Base-by-base conservation (phyloP, 30 jellyfish, hydroid and myxozoan species). In the Hydractinia echinata region DNA sequence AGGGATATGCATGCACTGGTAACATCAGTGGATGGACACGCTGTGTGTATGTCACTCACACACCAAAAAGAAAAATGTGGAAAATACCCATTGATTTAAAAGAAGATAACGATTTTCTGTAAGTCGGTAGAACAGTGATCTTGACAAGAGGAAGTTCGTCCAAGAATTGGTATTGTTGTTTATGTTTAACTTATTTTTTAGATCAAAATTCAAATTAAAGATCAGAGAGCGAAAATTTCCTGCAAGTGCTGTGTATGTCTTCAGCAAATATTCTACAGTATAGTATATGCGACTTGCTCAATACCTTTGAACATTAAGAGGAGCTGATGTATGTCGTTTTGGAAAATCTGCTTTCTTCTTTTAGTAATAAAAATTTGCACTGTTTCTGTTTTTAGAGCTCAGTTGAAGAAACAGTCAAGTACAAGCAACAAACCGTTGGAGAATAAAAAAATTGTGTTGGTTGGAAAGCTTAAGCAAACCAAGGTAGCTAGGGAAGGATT, bases 21-120 rank as follows among this genome's bases (percentile, higher is more conserved):
- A 94, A 93, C 54, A 79, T 87, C 74, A 84, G 96, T 44, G 96
- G 95, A 11, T 93, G 99, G 99, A 93, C 99, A 10, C 81, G 84
- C 70, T 93, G 99, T 69, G 82, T 76, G 7, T 84, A 79, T 70
- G 79, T 51, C 10, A 93, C 99, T n/a, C 86, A 83, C 68, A 87
- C 87, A 71, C 99, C 99, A 39, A 72, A 81, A 67, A 61, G 99
- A 66, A 66, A 51, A 72, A 16, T 11, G 21, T 83, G 94, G 95
- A 60, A 10, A 7, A 88, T 87, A 51, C 72, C 94, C 4, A 77
- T 66, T 7, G 91, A 81, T n/a, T 55, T 79, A 21, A 66, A 51
- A 44, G 91, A 80, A 61, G 94, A 64, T 8, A 66, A 84, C 60
- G 95, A 84, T 4, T 93, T 82, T 76, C 61, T 93, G 99, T 93